Base-by-base conservation (phyloP, 2,113 vertebrate genomes). In the Ageneiosus marmoratus region DNA sequence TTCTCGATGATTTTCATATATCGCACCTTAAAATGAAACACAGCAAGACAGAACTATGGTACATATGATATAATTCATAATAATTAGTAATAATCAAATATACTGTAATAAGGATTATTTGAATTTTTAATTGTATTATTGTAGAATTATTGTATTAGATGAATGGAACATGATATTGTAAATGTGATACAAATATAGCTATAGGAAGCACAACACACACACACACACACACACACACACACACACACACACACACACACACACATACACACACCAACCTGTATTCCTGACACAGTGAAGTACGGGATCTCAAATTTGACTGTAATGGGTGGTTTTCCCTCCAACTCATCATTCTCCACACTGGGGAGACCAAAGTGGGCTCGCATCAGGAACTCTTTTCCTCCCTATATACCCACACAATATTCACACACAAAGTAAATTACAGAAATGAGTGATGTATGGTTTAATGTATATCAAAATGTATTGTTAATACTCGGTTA, bases 1-100 rank as follows among this genome's bases (percentile, higher is more conserved):
- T 98, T 97, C 90, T 97, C 97, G 16, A 98, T 97, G 72, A 98
- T 98, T 91, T 98, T 98, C 96, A 98, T 97, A 84, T 97, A 98
- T 50, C 97, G 95, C 74, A 97, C 96, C 96, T 97, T 80, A 22
- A 70, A 72, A 69, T n/a, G 13, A 55, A 78, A 65, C 44, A 44
- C 5, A 72, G 4, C 2, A 13, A 24, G 2, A 34, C 3, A 24
- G 1, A 72, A 58, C 44, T 58, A 46, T 29, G 32, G 29, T 72
- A 50, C 4, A 53, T 78, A 18, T 20, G 7, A 27, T 15, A 72
- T 34, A 29, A 41, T 50, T 53, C 29, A 34, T 34, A 22, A 75
- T 51, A 75, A 34, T 18, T 27, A 32, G 7, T 29, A 41, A 41
- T 41, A 5, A 41, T 41, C 8, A 74, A 51, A 73, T 51, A 32